phyloP scores from a whole-genome alignment of 2,797 vertebrate species.

The Molossus alvarezi region DNA sequence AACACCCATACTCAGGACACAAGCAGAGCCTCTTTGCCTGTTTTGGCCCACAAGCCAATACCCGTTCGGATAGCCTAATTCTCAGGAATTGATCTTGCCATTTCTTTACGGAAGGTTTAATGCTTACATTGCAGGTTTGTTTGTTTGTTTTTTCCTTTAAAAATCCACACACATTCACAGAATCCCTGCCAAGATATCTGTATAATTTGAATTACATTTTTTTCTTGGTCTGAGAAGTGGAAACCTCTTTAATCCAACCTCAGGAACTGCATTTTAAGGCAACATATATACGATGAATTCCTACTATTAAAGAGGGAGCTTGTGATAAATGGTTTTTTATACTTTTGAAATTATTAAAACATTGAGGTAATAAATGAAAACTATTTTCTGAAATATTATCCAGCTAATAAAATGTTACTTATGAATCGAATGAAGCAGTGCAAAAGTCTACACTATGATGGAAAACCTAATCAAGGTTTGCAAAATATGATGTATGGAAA shows the following conservation, averaged over 20 bases:
- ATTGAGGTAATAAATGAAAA: neutral
- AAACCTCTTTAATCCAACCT: neutral
- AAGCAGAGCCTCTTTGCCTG: neutral
- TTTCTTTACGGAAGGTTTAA: neutral
- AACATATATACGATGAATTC: neutral
- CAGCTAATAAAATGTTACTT: neutral
- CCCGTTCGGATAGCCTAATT: neutral
- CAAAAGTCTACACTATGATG: neutral
- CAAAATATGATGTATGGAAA: neutral
- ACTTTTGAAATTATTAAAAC: neutral
- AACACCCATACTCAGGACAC: neutral
- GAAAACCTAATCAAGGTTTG: neutral
- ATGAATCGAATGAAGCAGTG: neutral
- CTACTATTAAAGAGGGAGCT: neutral
- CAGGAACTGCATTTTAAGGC: neutral
- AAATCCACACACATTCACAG: neutral
- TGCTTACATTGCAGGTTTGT: neutral
- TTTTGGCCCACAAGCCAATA: neutral
- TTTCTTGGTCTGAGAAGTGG: neutral
- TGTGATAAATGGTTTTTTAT: neutral
- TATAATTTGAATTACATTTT: constrained; percentile 26
- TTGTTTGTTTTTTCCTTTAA: too few relatives aligned
- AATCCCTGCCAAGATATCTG: neutral
- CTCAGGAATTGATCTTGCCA: constrained; percentile 19
- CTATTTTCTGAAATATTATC: neutral